Evolutionary conservation across 2,888 invertebrate species (phyloP).

Genomic region (Carabus problematicus): DNA sequence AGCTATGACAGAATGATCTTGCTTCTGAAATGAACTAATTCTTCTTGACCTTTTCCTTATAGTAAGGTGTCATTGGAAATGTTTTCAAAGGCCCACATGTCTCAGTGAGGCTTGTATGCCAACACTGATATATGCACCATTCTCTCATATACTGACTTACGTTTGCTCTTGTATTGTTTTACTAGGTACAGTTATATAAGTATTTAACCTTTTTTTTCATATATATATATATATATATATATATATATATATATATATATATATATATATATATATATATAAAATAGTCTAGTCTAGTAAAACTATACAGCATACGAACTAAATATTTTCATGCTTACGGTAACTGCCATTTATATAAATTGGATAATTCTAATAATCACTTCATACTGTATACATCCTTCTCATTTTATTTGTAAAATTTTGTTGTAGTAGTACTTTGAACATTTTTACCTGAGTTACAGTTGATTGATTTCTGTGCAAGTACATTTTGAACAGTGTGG

Average conservation of each 20-base stretch:
- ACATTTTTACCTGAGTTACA: conserved; percentile 38
- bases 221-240: too few relatives aligned
- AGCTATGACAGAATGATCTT: conserved; percentile 44
- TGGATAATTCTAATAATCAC: conserved; percentile 43
- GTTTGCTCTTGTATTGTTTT: conserved; percentile 32
- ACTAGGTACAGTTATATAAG: conserved; percentile 45
- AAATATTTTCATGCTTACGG: conserved; percentile 42
- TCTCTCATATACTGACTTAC: conserved; percentile 27
- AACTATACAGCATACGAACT: conserved; percentile 31
- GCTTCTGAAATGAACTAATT: conserved; percentile 47
- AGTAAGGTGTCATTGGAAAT: conserved; percentile 63
- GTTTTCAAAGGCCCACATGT: conserved; percentile 48
- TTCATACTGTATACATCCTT: conserved; percentile 33
- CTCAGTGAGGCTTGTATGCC: conserved; percentile 44
- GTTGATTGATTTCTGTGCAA: conserved; percentile 40
- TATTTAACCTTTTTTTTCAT: too few relatives aligned
- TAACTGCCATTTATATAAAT: conserved; percentile 42
- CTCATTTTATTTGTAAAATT: conserved; percentile 38
- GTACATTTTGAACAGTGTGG: conserved; percentile 29
- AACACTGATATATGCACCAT: conserved; percentile 45
- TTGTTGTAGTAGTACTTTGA: conserved; percentile 37
- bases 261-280: too few relatives aligned
- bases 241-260: too few relatives aligned
- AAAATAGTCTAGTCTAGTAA: background rate
- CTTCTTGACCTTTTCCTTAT: conserved; percentile 59